Evolutionary conservation across 2,888 invertebrate genomes (phyloP), one percentile per base, ranked within the genome.

Genomic region (Rotaria macrura): DNA sequence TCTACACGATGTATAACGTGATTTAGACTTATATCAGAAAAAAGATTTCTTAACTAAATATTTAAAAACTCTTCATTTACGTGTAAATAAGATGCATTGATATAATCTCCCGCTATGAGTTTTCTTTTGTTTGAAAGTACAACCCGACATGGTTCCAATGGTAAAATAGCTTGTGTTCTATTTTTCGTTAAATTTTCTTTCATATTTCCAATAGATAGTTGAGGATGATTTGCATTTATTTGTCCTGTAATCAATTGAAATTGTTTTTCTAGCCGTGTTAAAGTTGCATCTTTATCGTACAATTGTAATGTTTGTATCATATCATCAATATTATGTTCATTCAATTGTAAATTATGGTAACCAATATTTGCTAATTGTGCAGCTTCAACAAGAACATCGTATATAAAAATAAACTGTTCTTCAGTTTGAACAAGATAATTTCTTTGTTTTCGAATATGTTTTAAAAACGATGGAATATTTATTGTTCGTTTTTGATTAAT

Each of bases 381-480:
- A 7, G 74, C 74, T 91, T 97, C 97, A 65, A 96, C 92, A 87
- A 98, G 91, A 0, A 97, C 97, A 91, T 97, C 97, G 91, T 98
- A 97, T 88, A 97, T 96, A 92, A 99, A 97, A 88, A 97, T 95
- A 91, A 97, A 98, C 90, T 98, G 98, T 90, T 98, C 97, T 92
- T 98, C 96, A 20, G 97, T 99, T 91, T 98, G 98, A 0, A 98
- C 98, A 87, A 98, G 93, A 91, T 96, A 96, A 91, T 97, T 97
- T 85, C 98, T 92, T 91, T 98, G 98, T 38, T 95, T 94, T 85
- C 98, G 93, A 89, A 98, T 98, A 90, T 97, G 95, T 88, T 95
- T 94, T 83, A 98, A 93, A 91, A 97, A 98, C 84, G 95, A 96
- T 89, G 94, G 95, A 0, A 97, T 94, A 88, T 96, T 96, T 10